phyloP scores from a whole-genome alignment of 2,797 vertebrate genomes.

The Phrynocephalus guinanensis region DNA sequence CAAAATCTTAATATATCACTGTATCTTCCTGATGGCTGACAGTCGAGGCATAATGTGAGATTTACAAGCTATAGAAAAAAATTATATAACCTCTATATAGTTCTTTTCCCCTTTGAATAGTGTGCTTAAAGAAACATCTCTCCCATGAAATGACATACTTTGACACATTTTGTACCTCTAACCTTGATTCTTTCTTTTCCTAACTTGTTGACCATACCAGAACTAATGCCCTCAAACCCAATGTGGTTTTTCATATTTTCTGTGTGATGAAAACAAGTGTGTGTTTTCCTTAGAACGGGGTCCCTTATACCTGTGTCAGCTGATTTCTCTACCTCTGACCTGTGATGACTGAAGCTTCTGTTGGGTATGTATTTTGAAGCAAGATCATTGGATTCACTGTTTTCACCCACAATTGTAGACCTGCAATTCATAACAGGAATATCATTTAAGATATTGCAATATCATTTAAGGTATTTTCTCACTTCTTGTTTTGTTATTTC shows the following conservation, averaged over 20 bases:
- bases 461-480: too few relatives aligned
- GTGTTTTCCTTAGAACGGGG: neutral
- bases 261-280: neutral
- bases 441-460: too few relatives aligned
- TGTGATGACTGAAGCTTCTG: too few relatives aligned
- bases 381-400: too few relatives aligned
- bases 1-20: neutral
- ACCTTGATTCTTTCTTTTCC: conserved; percentile 29
- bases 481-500: too few relatives aligned
- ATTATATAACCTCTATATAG: neutral
- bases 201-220: conserved; percentile 47
- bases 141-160: neutral
- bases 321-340: neutral
- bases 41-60: neutral
- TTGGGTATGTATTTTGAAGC: too few relatives aligned
- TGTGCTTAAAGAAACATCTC: conserved; percentile 1
- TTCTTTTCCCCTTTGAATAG: neutral
- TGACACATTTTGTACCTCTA: conserved; percentile 1
- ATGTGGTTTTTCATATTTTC: conserved; percentile 56
- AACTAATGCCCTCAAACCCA: conserved; percentile 43
- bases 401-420: too few relatives aligned
- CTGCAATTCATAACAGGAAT: too few relatives aligned
- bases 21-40: neutral
- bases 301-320: neutral
- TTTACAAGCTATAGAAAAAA: neutral